Percentiles rank a stretch among this genome's conserved stretches.
phyloP scores from a whole-genome alignment of 2,888 invertebrate species.

The Peribatodes rhomboidaria region DNA sequence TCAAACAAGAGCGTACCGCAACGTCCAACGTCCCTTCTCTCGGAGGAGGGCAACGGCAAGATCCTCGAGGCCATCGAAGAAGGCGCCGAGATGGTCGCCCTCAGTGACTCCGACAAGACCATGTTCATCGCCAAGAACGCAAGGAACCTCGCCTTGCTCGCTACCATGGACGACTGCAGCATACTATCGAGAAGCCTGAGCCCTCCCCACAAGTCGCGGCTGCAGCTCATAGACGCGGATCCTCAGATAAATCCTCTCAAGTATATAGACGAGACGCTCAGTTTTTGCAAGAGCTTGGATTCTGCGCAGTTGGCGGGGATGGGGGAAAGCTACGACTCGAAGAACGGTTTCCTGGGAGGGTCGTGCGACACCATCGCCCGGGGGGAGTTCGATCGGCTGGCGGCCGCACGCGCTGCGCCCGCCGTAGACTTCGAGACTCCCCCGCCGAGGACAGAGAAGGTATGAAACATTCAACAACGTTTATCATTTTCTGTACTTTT shows the following conservation, averaged over 20 bases:
- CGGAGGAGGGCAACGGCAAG: slow-evolving; percentile 88
- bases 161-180: slow-evolving; percentile 85
- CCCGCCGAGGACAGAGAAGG: slow-evolving; percentile 74
- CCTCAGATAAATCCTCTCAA: slow-evolving; percentile 87
- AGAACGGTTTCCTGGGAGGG: slow-evolving; percentile 78
- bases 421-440: slow-evolving; percentile 75
- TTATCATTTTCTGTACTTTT: neutral
- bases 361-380: slow-evolving; percentile 81
- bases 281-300: slow-evolving; percentile 82
- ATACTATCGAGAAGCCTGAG: slow-evolving; percentile 80
- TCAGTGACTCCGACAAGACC: slow-evolving; percentile 84
- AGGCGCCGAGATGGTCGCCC: slow-evolving; percentile 89
- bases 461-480: slow-evolving; percentile 43
- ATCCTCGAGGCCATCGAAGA: slow-evolving; percentile 89
- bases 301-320: slow-evolving; percentile 80
- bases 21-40: slow-evolving; percentile 88
- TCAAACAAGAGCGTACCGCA: slow-evolving; percentile 68
- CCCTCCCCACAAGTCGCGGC: slow-evolving; percentile 76
- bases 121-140: slow-evolving; percentile 78
- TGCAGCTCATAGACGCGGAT: slow-evolving; percentile 80
- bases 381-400: slow-evolving; percentile 74
- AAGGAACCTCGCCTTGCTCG: slow-evolving; percentile 81
- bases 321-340: slow-evolving; percentile 82
- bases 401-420: slow-evolving; percentile 60
- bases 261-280: slow-evolving; percentile 87